A percentile compares a stretch with the other conserved stretches of the same genome.
These are phyloP conservation scores for Disparrhopalites patrizii DNA, from an alignment of 2,888 invertebrate genomes.

Conservation along the genomic window DNA sequence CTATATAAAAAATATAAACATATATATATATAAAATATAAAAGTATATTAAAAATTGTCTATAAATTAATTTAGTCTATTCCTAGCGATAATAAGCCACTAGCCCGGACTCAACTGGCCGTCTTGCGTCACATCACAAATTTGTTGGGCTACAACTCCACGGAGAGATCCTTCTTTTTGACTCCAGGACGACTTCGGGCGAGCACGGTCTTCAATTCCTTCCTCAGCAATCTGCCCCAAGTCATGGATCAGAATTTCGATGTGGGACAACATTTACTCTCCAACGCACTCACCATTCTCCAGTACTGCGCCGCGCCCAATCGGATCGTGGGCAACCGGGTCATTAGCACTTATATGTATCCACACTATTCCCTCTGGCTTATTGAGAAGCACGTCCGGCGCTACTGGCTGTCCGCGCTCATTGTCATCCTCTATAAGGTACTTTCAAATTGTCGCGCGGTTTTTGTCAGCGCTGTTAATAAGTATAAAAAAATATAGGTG, in stretches of 20 bases:
- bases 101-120: slow-evolving; percentile 76
- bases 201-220: slow-evolving; percentile 96
- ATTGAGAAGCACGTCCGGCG: slow-evolving; percentile 80
- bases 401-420: slow-evolving; percentile 88
- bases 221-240: slow-evolving; percentile 84
- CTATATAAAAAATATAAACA: too few relatives aligned
- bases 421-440: slow-evolving; percentile 94
- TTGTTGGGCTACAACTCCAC: slow-evolving; percentile 87
- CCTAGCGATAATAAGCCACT: slow-evolving; percentile 80
- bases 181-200: slow-evolving; percentile 77
- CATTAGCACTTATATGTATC: too few relatives aligned
- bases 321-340: slow-evolving; percentile 57
- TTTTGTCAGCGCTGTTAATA: too few relatives aligned
- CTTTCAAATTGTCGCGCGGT: too few relatives aligned
- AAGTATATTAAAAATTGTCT: neutral
- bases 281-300: slow-evolving; percentile 72
- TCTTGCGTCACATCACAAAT: slow-evolving; percentile 84
- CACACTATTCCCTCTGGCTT: slow-evolving; percentile 79
- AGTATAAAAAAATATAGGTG: too few relatives aligned
- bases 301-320: slow-evolving; percentile 74
- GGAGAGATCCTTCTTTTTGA: slow-evolving; percentile 84
- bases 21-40: too few relatives aligned
- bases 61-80: slow-evolving; percentile 59
- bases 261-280: slow-evolving; percentile 87
- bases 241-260: slow-evolving; percentile 91